Base-by-base conservation (phyloP, 2,113 vertebrate genomes). In the Rafetus swinhoei region DNA sequence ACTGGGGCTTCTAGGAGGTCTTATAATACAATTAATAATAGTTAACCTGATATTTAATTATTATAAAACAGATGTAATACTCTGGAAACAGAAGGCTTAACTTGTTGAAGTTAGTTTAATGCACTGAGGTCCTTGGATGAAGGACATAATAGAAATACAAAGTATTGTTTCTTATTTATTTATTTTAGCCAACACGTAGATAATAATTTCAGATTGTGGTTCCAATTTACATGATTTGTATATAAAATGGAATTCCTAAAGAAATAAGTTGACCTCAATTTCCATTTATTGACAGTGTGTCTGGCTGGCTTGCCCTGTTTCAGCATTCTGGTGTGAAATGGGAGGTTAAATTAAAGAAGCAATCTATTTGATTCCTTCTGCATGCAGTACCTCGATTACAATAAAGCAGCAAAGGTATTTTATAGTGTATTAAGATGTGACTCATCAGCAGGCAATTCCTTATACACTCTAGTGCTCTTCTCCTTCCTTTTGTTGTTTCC, bases 221-320 rank as follows among this genome's bases (percentile, higher is more conserved):
- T 96, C 87, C 90, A 94, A 82, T 94, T 95, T 95, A 57, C 57
- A 60, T 95, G 88, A 62, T 96, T 96, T 95, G 83, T 88, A n/a
- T 35, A 15, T 27, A 89, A 92, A 96, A 89, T 95, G 82, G 22
- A 89, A 92, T 86, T 95, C 88, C 84, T 84, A 53, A 9, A 83
- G 89, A 96, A 90, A 88, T 12, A 88, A 77, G 27, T 95, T 93
- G 86, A 96, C 93, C 95, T 93, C 94, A 65, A 85, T 97, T 97
- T 90, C 90, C 85, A 88, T 90, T 92, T 86, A 80, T 91, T 94
- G 95, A 90, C 93, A 76, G 89, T 7, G 7, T 72, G 59, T 27
- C 89, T 96, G 92, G 72, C 91, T 93, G 91, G 74, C 83, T 97
- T 83, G 29, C 32, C 39, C 87, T 96, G 59, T 90, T 87, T 24